Percentiles rank a stretch among this genome's conserved stretches.
phyloP scores from a whole-genome alignment of 1,140 invertebrate species.

The Stenopsyche tienmushanensis region DNA sequence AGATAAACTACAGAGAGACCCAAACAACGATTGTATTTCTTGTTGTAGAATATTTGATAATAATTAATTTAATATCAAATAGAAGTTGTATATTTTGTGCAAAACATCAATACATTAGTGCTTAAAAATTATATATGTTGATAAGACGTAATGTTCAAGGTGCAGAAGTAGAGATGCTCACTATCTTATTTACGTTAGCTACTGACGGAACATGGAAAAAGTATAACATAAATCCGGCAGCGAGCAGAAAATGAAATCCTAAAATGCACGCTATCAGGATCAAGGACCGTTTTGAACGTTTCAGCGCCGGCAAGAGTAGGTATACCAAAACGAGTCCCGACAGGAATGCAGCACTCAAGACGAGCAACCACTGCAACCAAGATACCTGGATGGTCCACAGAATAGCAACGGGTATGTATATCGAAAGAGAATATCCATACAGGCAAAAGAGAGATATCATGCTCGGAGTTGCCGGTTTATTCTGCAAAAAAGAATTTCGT shows the following conservation, averaged over 20 bases:
- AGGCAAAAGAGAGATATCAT: slow-evolving; percentile 86
- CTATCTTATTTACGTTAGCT: neutral
- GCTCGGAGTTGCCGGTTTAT: slow-evolving; percentile 59
- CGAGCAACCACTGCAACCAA: slow-evolving; percentile 85
- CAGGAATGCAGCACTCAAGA: slow-evolving; percentile 73
- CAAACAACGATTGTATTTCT: too few relatives aligned
- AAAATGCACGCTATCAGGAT: slow-evolving; percentile 69
- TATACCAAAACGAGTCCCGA: slow-evolving; percentile 84
- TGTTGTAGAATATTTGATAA: too few relatives aligned
- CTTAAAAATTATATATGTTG: too few relatives aligned
- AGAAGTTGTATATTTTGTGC: too few relatives aligned
- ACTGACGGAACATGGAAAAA: slow-evolving; percentile 59
- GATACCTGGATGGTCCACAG: slow-evolving; percentile 85
- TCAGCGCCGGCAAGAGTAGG: slow-evolving; percentile 77
- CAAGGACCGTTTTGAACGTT: slow-evolving; percentile 65
- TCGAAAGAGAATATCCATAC: slow-evolving; percentile 93
- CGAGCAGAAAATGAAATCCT: slow-evolving; percentile 76
- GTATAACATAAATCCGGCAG: slow-evolving; percentile 81
- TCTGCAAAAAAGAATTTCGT: slow-evolving; percentile 57
- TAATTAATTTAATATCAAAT: too few relatives aligned
- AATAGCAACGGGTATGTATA: slow-evolving; percentile 93
- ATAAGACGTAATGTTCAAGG: too few relatives aligned
- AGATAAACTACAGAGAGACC: too few relatives aligned
- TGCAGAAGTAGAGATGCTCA: neutral
- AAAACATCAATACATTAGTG: too few relatives aligned